These are phyloP conservation scores for Harpalus rubripes DNA, from an alignment of 2,888 invertebrate species.

Conservation along the genomic window DNA sequence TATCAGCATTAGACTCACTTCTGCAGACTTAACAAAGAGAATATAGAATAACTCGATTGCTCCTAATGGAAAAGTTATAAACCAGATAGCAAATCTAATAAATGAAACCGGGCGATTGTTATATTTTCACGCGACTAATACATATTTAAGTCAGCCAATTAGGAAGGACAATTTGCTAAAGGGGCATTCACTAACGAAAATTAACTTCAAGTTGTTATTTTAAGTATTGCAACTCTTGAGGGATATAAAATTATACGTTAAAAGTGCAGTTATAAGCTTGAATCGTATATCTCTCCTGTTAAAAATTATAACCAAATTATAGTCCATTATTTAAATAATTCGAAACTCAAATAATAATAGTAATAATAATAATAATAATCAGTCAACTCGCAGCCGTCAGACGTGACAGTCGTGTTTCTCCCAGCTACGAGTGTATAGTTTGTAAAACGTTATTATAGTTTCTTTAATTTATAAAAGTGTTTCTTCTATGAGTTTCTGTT, in stretches of 20 bases:
- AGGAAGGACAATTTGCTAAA: too few species aligned
- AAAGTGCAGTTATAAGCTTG: too few species aligned
- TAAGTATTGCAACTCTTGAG: too few species aligned
- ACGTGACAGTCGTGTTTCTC: not conserved
- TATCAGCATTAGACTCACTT: conserved; percentile 42
- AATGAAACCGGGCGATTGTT: not conserved
- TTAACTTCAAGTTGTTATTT: too few species aligned
- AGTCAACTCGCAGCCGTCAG: not conserved
- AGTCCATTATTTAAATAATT: too few species aligned
- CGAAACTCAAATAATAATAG: too few species aligned
- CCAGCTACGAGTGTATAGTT: not conserved
- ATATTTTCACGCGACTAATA: not conserved
- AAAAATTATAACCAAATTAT: too few species aligned
- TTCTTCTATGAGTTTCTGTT: not conserved
- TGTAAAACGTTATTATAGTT: not conserved
- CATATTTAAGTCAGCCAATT: not conserved
- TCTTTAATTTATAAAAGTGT: not conserved
- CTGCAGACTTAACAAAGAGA: conserved; percentile 8
- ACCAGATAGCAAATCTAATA: conserved; percentile 13
- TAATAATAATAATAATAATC: too few species aligned
- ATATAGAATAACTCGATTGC: conserved; percentile 21
- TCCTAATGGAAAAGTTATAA: conserved; percentile 35
- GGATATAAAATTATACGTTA: too few species aligned
- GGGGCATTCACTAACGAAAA: too few species aligned
- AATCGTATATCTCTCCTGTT: too few species aligned